Conservation (phyloP, 2,888 invertebrate genomes). For the Formica aserva region DNA sequence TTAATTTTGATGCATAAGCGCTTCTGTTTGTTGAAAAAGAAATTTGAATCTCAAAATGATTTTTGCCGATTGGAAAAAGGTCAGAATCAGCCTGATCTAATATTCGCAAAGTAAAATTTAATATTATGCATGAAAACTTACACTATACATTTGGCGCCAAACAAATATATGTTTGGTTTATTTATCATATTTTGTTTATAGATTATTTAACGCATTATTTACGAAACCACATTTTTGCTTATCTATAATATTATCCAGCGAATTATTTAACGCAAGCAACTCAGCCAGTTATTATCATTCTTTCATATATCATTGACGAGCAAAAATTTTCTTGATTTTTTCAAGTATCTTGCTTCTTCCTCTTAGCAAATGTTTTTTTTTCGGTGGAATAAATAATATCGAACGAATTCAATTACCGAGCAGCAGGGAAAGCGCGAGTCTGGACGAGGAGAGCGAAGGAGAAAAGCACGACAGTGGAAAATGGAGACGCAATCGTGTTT, state of each 20-base stretch:
- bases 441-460: slow-evolving; percentile 61
- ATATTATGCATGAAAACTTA: background rate
- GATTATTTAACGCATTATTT: background rate
- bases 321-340: background rate
- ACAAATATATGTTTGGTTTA: background rate
- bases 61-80: background rate
- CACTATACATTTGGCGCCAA: background rate
- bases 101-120: background rate
- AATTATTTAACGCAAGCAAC: background rate
- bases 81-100: background rate
- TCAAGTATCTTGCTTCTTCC: background rate
- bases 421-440: slow-evolving; percentile 62
- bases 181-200: background rate
- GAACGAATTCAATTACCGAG: background rate
- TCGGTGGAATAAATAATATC: background rate
- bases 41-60: background rate
- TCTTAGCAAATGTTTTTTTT: too few species aligned
- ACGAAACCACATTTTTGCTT: background rate
- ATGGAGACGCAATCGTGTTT: slow-evolving; percentile 25
- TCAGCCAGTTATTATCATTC: background rate
- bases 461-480: slow-evolving; percentile 42
- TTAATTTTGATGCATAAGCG: background rate
- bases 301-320: background rate
- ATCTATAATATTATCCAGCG: background rate
- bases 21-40: background rate